phyloP scores from a whole-genome alignment of 2,797 vertebrate genomes.

The Erethizon dorsatum region DNA sequence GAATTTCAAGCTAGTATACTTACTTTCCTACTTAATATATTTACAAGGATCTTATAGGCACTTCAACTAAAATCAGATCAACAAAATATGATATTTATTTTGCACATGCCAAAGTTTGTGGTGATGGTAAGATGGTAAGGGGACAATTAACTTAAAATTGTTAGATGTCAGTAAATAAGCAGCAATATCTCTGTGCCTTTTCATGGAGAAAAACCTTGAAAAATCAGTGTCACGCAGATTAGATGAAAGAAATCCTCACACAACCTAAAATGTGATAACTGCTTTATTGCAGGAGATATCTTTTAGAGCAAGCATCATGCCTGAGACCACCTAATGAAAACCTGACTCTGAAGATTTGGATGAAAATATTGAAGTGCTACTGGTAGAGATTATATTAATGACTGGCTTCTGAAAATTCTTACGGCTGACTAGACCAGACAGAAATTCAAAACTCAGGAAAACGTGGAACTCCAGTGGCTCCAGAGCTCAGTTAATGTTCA shows the following conservation, averaged over 20 bases:
- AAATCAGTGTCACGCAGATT: background rate
- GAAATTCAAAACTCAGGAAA: background rate
- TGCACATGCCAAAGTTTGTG: background rate
- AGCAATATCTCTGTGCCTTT: background rate
- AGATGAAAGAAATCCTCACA: background rate
- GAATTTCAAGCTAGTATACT: background rate
- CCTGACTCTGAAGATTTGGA: background rate
- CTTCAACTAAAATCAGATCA: background rate
- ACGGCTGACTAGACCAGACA: background rate
- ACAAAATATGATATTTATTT: background rate
- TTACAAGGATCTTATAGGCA: background rate
- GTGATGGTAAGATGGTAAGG: constrained; percentile 11
- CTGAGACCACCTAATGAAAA: background rate
- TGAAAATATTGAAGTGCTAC: background rate
- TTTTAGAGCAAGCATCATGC: background rate
- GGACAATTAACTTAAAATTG: background rate
- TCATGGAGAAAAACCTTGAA: background rate
- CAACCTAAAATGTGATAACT: background rate
- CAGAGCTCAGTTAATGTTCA: constrained; percentile 19
- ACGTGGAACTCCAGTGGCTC: background rate
- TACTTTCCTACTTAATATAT: constrained; percentile 24
- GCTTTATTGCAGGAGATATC: background rate
- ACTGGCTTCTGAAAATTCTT: background rate
- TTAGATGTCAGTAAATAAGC: background rate
- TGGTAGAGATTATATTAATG: background rate